Base-by-base conservation (phyloP, 1,140 invertebrate genomes). In the Adoxophyes honmai region DNA sequence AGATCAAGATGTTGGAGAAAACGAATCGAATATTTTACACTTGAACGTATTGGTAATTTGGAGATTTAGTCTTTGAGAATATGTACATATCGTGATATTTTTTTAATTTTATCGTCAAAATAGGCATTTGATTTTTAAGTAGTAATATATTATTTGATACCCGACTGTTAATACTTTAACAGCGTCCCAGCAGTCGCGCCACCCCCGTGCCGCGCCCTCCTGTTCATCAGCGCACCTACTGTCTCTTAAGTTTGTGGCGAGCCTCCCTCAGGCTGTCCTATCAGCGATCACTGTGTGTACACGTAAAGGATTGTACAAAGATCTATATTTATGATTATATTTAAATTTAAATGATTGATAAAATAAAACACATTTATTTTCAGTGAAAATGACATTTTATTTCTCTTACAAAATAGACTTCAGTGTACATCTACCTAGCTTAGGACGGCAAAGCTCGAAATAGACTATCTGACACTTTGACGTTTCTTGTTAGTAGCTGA, bases 11-110 rank as follows among this genome's bases (percentile, higher is more conserved):
- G 16, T 28, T 28, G 14, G 42, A 48, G 42, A 28, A 21, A 48
- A 28, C 18, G 11, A 48, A 48, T 48, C 42, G 42, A 48, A 48
- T 48, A 48, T 48, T 48, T 48, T 48, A 35, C 13, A 28, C 4
- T 54, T 13, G 52, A 54, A 54, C 16, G 79, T 75, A 74, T 81
- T 66, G 66, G 74, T 78, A 81, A 66, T 75, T 72, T 56, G 60
- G 64, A 68, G 59, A 64, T 62, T 67, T 81, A 81, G 72, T 79
- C 57, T 76, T 48, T 73, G 73, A 77, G 62, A 63, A 81, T 84
- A 69, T 88, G 82, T 88, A 87, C 81, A 87, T 87, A 87, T 81
- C 84, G 84, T 87, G 84, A 87, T 87, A 87, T 87, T 86, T 44
- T 87, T 44, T 87, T 84, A 87, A 84, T 84, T 82, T 79, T 80